Evolutionary conservation across 2,113 vertebrate genomes (phyloP).

Genomic region (Capra hircus): DNA sequence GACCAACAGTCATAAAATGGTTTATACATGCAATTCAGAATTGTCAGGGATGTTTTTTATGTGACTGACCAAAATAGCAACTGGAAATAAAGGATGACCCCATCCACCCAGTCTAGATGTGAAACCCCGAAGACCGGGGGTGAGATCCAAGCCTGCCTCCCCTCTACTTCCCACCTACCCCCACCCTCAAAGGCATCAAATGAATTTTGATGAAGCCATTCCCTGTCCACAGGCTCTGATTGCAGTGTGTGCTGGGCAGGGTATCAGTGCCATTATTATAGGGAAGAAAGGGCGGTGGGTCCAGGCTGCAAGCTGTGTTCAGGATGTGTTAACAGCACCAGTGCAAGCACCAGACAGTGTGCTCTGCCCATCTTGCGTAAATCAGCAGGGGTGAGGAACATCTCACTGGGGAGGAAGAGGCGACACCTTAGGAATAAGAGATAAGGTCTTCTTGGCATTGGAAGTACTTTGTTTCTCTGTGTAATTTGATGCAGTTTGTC

Average conservation of each 20-base stretch:
- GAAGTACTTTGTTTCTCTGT: constrained; percentile 49
- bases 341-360: not conserved
- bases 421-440: constrained; percentile 26
- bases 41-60: constrained; percentile 71
- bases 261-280: constrained; percentile 16
- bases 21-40: constrained; percentile 74
- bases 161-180: constrained; percentile 2
- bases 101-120: not conserved
- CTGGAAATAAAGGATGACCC: constrained; percentile 69
- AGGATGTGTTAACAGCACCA: not conserved
- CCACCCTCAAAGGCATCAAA: not conserved
- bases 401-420: not conserved
- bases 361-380: not conserved
- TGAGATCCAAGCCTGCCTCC: not conserved
- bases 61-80: constrained; percentile 56
- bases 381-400: constrained; percentile 21
- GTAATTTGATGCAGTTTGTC: constrained; percentile 63
- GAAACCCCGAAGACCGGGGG: not conserved
- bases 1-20: constrained; percentile 69
- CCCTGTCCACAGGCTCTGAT: constrained; percentile 9
- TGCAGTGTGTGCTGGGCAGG: not conserved
- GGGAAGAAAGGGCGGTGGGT: constrained; percentile 25
- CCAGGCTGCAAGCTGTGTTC: not conserved
- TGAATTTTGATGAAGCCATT: constrained; percentile 32
- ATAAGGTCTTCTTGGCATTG: not conserved